These are phyloP conservation scores for Chloroclysta siterata DNA, from an alignment of 2,888 invertebrate genomes.

Conservation along the genomic window DNA sequence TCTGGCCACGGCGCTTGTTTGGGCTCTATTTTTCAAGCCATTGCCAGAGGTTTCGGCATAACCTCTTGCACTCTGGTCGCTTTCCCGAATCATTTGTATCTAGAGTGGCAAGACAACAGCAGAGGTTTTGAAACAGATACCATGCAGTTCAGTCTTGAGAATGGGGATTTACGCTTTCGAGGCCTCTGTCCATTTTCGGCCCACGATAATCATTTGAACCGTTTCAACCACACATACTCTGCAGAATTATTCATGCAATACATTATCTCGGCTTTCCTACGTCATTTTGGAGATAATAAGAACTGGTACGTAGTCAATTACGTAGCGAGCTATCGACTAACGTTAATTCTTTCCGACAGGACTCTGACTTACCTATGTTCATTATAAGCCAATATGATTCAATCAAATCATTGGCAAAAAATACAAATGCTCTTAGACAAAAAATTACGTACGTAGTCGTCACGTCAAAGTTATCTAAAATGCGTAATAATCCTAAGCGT, in stretches of 20 bases:
- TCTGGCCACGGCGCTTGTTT: conserved; percentile 56
- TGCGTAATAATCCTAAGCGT: too few species aligned
- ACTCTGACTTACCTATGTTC: background rate
- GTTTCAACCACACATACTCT: conserved; percentile 44
- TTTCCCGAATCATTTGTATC: conserved; percentile 67
- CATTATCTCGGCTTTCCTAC: conserved; percentile 53
- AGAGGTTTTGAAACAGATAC: conserved; percentile 14
- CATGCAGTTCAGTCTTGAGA: conserved; percentile 51
- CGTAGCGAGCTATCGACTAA: background rate
- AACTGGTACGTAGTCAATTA: conserved; percentile 51
- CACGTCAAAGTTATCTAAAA: too few species aligned
- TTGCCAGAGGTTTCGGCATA: conserved; percentile 64
- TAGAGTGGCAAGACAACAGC: conserved; percentile 54
- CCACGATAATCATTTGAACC: background rate
- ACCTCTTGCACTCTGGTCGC: conserved; percentile 57
- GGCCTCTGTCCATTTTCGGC: conserved; percentile 61
- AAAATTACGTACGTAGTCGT: too few species aligned
- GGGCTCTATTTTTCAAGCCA: conserved; percentile 61
- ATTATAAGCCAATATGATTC: too few species aligned
- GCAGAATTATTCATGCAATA: conserved; percentile 59
- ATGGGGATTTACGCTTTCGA: conserved; percentile 56
- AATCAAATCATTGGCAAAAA: too few species aligned
- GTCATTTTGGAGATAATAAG: conserved; percentile 55
- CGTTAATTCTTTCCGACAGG: background rate
- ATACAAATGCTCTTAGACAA: too few species aligned